phyloP scores from a whole-genome alignment of 2,797 vertebrate species.

The Salmo trutta region DNA sequence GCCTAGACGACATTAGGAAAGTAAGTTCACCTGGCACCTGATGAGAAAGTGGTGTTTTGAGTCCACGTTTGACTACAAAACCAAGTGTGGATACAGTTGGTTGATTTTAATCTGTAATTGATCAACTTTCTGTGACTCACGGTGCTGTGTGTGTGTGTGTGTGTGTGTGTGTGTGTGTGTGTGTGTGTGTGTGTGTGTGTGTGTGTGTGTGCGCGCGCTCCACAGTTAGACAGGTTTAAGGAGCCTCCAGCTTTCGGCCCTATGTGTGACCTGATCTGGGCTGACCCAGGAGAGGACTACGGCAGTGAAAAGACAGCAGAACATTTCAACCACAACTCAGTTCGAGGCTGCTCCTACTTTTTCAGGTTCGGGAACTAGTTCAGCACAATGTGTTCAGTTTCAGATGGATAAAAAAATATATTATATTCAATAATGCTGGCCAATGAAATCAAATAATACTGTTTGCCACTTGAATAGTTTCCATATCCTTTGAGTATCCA shows the following conservation, averaged over 20 bases:
- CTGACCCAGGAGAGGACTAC: conserved; percentile 94
- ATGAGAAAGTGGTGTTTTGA: background rate
- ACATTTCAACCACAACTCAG: conserved; percentile 95
- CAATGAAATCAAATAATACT: too few relatives aligned
- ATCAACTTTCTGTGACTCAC: background rate
- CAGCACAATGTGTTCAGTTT: too few relatives aligned
- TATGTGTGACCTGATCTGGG: conserved; percentile 98
- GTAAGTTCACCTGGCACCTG: conserved; percentile 70
- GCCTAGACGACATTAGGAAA: conserved; percentile 96
- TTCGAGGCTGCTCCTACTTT: conserved; percentile 97
- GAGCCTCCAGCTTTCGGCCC: conserved; percentile 97
- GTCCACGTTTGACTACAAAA: background rate
- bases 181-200: too few relatives aligned
- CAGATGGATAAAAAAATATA: too few relatives aligned
- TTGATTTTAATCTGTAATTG: too few relatives aligned
- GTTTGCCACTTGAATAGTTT: too few relatives aligned
- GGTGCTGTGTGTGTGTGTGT: background rate
- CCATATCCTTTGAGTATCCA: too few relatives aligned
- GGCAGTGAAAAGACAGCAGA: conserved; percentile 92
- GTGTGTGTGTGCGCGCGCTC: background rate
- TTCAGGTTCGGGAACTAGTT: conserved; percentile 76
- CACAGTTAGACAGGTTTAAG: conserved; percentile 96
- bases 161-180: too few relatives aligned
- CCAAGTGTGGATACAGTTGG: too few relatives aligned
- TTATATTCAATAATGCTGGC: too few relatives aligned